A percentile compares a stretch with the other conserved stretches of the same genome.
Conservation (phyloP, 1,140 invertebrate genomes). For the Dolichoris vasculosae region DNA sequence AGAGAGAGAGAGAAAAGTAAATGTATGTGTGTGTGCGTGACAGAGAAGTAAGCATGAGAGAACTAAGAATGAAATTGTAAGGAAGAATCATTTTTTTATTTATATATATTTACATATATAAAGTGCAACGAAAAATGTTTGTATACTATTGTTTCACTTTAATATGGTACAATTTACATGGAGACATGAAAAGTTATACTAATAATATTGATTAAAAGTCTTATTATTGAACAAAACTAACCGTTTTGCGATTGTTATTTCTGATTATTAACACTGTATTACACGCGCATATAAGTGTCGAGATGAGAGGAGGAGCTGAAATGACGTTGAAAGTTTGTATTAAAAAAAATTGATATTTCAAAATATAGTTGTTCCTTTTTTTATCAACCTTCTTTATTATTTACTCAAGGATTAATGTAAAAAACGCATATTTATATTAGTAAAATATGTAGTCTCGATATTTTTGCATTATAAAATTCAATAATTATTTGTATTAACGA, state of each 20-base stretch:
- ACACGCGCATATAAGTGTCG: conserved; percentile 56
- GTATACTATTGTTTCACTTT: conserved; percentile 47
- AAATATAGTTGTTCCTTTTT: conserved; percentile 32
- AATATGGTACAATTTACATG: conserved; percentile 50
- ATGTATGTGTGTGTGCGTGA: background rate
- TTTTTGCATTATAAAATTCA: conserved; percentile 1
- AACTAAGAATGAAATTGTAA: conserved; percentile 23
- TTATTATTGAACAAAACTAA: conserved; percentile 68
- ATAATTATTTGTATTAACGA: background rate
- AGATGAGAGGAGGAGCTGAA: conserved; percentile 57
- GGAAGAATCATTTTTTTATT: conserved; percentile 16
- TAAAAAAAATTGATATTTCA: conserved; percentile 57
- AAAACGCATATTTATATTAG: background rate
- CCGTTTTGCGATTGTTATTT: conserved; percentile 68
- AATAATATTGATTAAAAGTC: conserved; percentile 66
- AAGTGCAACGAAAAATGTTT: conserved; percentile 45
- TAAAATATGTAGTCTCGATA: background rate
- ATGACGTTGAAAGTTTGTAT: conserved; percentile 63
- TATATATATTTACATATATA: conserved; percentile 46
- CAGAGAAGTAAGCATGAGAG: background rate
- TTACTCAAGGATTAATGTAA: background rate
- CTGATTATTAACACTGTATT: conserved; percentile 62
- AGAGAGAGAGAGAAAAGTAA: background rate
- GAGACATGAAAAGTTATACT: conserved; percentile 56
- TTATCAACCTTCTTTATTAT: background rate